phyloP scores from a whole-genome alignment of 1,140 invertebrate genomes.

The Homalodisca vitripennis region DNA sequence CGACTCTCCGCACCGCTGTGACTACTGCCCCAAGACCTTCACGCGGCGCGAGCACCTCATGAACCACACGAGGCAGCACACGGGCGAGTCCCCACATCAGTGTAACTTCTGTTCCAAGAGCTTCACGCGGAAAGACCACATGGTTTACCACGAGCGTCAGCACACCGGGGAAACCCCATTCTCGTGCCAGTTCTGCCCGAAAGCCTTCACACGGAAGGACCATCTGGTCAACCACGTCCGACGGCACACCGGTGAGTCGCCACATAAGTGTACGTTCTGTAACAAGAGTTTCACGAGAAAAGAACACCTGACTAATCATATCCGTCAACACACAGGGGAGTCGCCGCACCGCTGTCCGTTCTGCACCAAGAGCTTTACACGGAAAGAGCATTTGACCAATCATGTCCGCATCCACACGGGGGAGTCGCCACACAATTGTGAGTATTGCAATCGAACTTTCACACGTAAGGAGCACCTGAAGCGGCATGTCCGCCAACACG shows the following conservation, averaged over 20 bases:
- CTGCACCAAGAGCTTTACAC: slow-evolving; percentile 76
- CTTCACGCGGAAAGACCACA: slow-evolving; percentile 79
- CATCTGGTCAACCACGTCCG: slow-evolving; percentile 76
- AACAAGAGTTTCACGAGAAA: slow-evolving; percentile 65
- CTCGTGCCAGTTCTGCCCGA: slow-evolving; percentile 76
- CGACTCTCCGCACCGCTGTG: slow-evolving; percentile 77
- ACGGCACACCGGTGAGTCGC: slow-evolving; percentile 68
- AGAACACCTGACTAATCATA: slow-evolving; percentile 64
- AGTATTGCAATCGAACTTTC: slow-evolving; percentile 78
- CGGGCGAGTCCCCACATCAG: slow-evolving; percentile 82
- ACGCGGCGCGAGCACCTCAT: slow-evolving; percentile 79
- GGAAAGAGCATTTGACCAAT: slow-evolving; percentile 89
- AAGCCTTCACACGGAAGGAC: slow-evolving; percentile 80
- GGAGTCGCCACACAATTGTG: slow-evolving; percentile 78
- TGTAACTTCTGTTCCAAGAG: slow-evolving; percentile 83
- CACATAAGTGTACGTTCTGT: slow-evolving; percentile 54
- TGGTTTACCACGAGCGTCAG: slow-evolving; percentile 78
- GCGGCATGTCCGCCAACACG: slow-evolving; percentile 83
- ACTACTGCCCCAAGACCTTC: slow-evolving; percentile 78
- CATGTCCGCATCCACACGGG: slow-evolving; percentile 77
- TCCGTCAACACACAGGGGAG: slow-evolving; percentile 72
- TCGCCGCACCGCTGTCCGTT: slow-evolving; percentile 61
- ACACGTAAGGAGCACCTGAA: slow-evolving; percentile 79
- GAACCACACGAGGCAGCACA: slow-evolving; percentile 72
- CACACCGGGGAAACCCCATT: slow-evolving; percentile 82